Evolutionary conservation across 2,113 vertebrate species (phyloP).

Genomic region (Lasiurus borealis): DNA sequence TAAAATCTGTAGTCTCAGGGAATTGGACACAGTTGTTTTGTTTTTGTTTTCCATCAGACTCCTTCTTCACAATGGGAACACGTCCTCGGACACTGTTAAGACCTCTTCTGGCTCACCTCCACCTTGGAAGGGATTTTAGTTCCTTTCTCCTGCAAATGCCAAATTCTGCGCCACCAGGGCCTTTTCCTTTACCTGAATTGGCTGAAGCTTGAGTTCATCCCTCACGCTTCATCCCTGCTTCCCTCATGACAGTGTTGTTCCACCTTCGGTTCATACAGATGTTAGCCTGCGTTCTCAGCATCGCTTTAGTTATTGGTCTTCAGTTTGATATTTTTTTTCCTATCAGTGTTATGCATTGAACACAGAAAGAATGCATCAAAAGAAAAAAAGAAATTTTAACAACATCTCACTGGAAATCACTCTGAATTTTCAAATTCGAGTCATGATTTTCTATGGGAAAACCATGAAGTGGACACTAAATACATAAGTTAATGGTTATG

Average conservation of each 20-base stretch:
- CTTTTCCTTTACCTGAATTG: background rate
- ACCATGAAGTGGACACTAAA: background rate
- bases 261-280: background rate
- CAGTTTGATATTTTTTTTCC: background rate
- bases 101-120: background rate
- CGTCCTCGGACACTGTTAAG: background rate
- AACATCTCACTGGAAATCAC: background rate
- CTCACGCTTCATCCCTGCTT: background rate
- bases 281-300: background rate
- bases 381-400: background rate
- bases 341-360: background rate
- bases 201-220: too few relatives aligned
- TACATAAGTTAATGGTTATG: background rate
- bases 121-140: background rate
- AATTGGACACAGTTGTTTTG: background rate
- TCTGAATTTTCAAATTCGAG: background rate
- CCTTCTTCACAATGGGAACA: background rate
- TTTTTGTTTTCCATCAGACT: background rate
- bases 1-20: background rate
- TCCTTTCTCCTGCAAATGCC: background rate
- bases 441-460: background rate
- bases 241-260: background rate
- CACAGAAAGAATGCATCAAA: background rate
- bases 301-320: background rate
- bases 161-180: background rate